These are phyloP conservation scores for Caenorhabditis tropicalis DNA, from an alignment of 1,140 invertebrate species.

Conservation along the genomic window DNA sequence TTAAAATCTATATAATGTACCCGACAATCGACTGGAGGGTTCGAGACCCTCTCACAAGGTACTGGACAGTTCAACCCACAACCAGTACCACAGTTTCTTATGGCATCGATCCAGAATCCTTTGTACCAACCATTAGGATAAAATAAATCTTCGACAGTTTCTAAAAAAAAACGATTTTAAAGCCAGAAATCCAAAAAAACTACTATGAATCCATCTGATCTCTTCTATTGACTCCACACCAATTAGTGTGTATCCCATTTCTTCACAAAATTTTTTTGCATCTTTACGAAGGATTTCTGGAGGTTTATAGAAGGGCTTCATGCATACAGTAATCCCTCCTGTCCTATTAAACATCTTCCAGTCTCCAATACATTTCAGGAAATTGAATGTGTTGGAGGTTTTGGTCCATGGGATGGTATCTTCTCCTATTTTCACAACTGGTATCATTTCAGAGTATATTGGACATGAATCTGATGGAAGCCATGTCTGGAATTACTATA, in stretches of 20 bases:
- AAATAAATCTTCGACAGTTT: background rate
- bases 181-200: background rate
- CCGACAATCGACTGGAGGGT: no score
- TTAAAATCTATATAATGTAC: no score
- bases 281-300: background rate
- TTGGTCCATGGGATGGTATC: background rate
- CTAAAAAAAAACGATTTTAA: no score
- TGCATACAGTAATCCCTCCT: background rate
- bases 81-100: no score
- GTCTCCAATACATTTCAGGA: background rate
- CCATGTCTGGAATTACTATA: no score
- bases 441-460: no score
- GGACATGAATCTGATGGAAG: no score
- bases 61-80: no score
- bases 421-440: background rate
- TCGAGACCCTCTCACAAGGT: no score
- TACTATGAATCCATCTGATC: background rate
- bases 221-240: background rate
- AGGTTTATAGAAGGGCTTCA: background rate
- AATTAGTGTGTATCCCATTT: background rate
- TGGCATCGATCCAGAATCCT: background rate
- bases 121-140: background rate
- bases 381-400: background rate
- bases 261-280: background rate
- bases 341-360: background rate